A percentile compares a stretch with the other conserved stretches of the same genome.
phyloP scores from a whole-genome alignment of 2,113 vertebrate genomes.

The Menura novaehollandiae region DNA sequence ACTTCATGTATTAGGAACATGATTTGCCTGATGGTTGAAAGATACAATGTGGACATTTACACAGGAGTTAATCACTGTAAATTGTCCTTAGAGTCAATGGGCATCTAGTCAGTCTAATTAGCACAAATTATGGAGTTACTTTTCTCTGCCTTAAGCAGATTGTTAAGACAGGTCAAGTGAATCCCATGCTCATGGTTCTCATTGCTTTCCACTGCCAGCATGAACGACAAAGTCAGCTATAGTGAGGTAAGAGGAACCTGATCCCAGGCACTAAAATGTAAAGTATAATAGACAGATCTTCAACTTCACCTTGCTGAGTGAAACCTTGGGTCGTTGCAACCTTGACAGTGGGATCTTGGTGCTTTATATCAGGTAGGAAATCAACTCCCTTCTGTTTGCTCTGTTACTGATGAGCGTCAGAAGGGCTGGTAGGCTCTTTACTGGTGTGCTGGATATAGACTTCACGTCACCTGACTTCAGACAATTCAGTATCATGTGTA shows the following conservation, averaged over 20 bases:
- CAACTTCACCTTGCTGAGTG: not conserved
- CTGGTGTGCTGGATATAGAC: not conserved
- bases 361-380: not conserved
- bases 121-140: not conserved
- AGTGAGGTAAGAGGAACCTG: not conserved
- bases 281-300: not conserved
- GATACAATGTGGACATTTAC: not conserved
- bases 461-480: not conserved
- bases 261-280: not conserved
- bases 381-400: not conserved
- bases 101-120: not conserved
- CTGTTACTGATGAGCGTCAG: not conserved
- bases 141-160: not conserved
- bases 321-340: not conserved
- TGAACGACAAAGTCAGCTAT: not conserved
- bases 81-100: not conserved
- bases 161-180: not conserved
- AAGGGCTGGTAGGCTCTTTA: not conserved
- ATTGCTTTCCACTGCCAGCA: not conserved
- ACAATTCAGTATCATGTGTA: not conserved
- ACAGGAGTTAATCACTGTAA: not conserved
- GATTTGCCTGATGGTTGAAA: not conserved
- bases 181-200: not conserved
- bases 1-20: not conserved
- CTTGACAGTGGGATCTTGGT: not conserved